Evolutionary conservation across 2,797 vertebrate species (phyloP).

Genomic region (Cossypha niveicapilla): DNA sequence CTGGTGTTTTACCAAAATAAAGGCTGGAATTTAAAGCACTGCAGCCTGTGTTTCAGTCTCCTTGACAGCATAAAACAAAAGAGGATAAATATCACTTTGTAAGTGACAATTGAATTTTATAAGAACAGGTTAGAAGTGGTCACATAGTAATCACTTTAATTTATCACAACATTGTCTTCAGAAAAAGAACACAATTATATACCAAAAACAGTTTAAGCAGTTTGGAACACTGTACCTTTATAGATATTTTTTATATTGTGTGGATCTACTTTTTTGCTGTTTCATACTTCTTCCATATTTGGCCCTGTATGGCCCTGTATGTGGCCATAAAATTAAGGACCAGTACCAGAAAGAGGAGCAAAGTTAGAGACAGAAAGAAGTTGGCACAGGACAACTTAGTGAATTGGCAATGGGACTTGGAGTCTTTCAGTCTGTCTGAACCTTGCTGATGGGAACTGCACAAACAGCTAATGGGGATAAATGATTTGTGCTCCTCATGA

Average conservation of each 20-base stretch:
- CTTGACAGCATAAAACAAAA: neutral
- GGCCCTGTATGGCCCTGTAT: neutral
- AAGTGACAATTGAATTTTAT: neutral
- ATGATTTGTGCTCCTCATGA: neutral
- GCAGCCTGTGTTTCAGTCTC: neutral
- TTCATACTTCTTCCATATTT: neutral
- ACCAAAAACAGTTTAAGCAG: neutral
- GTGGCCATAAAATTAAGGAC: neutral
- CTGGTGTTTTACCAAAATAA: neutral
- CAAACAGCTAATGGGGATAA: neutral
- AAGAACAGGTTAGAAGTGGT: neutral
- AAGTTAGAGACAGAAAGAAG: neutral
- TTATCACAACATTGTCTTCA: neutral
- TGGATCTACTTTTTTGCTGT: neutral
- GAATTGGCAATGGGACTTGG: neutral
- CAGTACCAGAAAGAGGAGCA: neutral
- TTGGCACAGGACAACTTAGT: neutral
- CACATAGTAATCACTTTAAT: neutral
- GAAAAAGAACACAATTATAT: neutral
- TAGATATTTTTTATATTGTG: neutral
- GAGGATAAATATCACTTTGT: neutral
- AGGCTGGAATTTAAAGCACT: neutral
- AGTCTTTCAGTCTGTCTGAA: neutral
- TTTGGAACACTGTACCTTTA: neutral
- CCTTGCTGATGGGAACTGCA: neutral